phyloP scores from a whole-genome alignment of 92 coral and sea anemone species.

The Chrysogorgia sp. region DNA sequence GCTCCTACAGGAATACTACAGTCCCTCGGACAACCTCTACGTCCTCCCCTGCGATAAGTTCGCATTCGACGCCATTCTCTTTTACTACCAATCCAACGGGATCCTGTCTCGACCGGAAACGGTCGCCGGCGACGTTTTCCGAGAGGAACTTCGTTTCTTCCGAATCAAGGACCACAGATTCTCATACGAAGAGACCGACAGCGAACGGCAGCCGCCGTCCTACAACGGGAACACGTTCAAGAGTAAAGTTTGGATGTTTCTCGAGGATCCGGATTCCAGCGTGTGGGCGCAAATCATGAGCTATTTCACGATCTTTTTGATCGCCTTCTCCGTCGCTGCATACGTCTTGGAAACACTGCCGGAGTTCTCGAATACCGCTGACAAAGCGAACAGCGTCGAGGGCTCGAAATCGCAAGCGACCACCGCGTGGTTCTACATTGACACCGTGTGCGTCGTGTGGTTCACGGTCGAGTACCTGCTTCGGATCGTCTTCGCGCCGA shows the following conservation, averaged over 20 bases:
- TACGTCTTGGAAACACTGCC: slow-evolving; percentile 78
- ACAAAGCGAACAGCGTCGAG: slow-evolving; percentile 15
- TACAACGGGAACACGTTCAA: slow-evolving; percentile 8
- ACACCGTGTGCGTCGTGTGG: slow-evolving; percentile 81
- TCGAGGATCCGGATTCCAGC: slow-evolving; percentile 71
- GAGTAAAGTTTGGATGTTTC: slow-evolving; percentile 68
- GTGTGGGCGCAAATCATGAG: slow-evolving; percentile 61
- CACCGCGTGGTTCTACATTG: slow-evolving; percentile 79
- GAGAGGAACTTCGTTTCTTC: slow-evolving; percentile 80
- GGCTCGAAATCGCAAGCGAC: slow-evolving; percentile 43
- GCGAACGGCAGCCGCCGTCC: not conserved
- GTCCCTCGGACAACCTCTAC: slow-evolving; percentile 69
- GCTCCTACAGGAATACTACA: slow-evolving; percentile 65
- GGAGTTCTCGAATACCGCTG: slow-evolving; percentile 26
- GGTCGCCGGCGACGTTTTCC: slow-evolving; percentile 76
- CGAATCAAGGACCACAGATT: slow-evolving; percentile 61
- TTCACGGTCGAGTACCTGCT: slow-evolving; percentile 74
- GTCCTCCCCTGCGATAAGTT: slow-evolving; percentile 74
- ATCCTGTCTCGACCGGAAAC: slow-evolving; percentile 84
- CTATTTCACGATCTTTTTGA: slow-evolving; percentile 59
- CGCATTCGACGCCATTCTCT: slow-evolving; percentile 90
- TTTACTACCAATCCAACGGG: slow-evolving; percentile 90
- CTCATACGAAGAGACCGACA: not conserved
- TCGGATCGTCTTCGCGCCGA: slow-evolving; percentile 72
- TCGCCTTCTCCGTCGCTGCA: slow-evolving; percentile 66